Evolutionary conservation across 1,140 invertebrate species (phyloP).

Genomic region (Zaprionus taronus): DNA sequence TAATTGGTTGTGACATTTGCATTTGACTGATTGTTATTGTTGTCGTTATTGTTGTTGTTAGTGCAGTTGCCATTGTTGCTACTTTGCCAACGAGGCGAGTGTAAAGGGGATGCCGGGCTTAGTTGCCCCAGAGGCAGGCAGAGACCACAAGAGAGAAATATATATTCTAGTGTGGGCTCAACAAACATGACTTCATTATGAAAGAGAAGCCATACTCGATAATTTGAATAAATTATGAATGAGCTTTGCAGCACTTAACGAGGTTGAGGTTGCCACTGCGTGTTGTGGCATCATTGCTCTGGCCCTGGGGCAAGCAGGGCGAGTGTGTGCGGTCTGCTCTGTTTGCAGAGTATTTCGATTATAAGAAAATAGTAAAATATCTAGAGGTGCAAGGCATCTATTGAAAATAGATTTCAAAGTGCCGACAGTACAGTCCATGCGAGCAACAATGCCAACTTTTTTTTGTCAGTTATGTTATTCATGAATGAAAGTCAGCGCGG

Average conservation of each 20-base stretch:
- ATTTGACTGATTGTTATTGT: conserved; percentile 75
- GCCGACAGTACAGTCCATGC: conserved; percentile 47
- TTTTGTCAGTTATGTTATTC: conserved; percentile 47
- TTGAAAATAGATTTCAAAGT: conserved; percentile 66
- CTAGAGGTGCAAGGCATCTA: not conserved
- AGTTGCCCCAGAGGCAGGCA: conserved; percentile 33
- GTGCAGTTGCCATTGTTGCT: conserved; percentile 81
- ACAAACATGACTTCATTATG: conserved; percentile 80
- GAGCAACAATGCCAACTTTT: conserved; percentile 55
- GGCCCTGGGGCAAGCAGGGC: conserved; percentile 45
- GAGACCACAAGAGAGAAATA: conserved; percentile 18
- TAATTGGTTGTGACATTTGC: conserved; percentile 84
- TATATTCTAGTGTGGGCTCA: conserved; percentile 58
- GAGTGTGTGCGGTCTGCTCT: conserved; percentile 43
- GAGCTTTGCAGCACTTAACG: conserved; percentile 61
- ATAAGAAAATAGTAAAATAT: not conserved
- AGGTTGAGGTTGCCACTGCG: conserved; percentile 43
- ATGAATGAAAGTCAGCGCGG: conserved; percentile 76
- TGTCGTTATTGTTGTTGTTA: conserved; percentile 67
- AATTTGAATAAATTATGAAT: conserved; percentile 75
- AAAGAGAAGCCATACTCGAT: conserved; percentile 12
- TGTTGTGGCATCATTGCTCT: conserved; percentile 62
- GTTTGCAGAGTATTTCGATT: not conserved
- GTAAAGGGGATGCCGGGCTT: conserved; percentile 47
- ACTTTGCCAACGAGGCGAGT: conserved; percentile 43